phyloP scores from a whole-genome alignment of 1,140 invertebrate species.

The Brachionus calyciflorus region DNA sequence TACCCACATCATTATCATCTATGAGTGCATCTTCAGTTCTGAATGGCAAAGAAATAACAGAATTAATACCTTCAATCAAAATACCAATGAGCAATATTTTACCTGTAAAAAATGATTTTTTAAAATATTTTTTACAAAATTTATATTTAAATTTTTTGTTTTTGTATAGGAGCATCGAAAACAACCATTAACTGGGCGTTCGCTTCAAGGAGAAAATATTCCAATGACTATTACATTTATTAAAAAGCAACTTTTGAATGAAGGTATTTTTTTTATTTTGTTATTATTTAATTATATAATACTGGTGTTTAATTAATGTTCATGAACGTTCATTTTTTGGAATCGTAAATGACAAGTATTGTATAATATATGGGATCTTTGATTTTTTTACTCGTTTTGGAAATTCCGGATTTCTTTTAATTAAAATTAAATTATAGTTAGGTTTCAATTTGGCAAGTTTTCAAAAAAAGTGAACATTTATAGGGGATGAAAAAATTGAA shows the following conservation, averaged over 20 bases:
- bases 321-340: too few relatives aligned
- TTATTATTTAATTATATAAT: too few relatives aligned
- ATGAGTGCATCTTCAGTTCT: slow-evolving; percentile 50
- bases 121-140: neutral
- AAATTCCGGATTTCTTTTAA: too few relatives aligned
- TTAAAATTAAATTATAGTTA: too few relatives aligned
- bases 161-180: slow-evolving; percentile 61
- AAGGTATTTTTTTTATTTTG: slow-evolving; percentile 1
- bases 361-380: too few relatives aligned
- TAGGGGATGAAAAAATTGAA: too few relatives aligned
- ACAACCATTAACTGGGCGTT: slow-evolving; percentile 67
- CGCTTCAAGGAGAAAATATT: slow-evolving; percentile 63
- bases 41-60: slow-evolving; percentile 51
- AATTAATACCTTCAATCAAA: slow-evolving; percentile 54
- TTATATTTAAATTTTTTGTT: neutral
- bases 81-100: slow-evolving; percentile 49
- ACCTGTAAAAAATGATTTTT: slow-evolving; percentile 39
- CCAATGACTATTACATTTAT: slow-evolving; percentile 67
- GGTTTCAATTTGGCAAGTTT: too few relatives aligned
- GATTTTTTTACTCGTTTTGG: too few relatives aligned
- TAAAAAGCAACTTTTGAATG: slow-evolving; percentile 52
- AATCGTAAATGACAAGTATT: too few relatives aligned
- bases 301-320: too few relatives aligned
- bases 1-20: neutral
- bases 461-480: too few relatives aligned